These are phyloP conservation scores for Polydrusus tereticollis DNA, from an alignment of 2,888 invertebrate species.

Conservation along the genomic window DNA sequence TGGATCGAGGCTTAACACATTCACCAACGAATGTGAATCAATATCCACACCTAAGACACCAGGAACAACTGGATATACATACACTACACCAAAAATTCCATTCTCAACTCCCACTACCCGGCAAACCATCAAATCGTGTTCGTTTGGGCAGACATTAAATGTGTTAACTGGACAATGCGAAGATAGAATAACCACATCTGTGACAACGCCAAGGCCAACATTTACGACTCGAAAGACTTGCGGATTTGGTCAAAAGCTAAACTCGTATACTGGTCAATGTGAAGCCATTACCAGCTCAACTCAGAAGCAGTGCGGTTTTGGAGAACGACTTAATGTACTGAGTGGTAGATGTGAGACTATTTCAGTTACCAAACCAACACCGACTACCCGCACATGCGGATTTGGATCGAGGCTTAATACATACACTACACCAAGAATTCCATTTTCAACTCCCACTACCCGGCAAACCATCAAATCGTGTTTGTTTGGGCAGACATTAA, in stretches of 20 bases:
- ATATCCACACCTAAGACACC: too few species aligned
- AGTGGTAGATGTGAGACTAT: slow-evolving; percentile 60
- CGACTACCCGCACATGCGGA: slow-evolving; percentile 28
- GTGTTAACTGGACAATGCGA: slow-evolving; percentile 34
- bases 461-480: neutral
- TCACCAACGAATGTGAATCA: too few species aligned
- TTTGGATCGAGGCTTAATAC: slow-evolving; percentile 35
- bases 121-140: too few species aligned
- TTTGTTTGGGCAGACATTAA: neutral
- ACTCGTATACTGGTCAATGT: slow-evolving; percentile 32
- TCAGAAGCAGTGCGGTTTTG: slow-evolving; percentile 43
- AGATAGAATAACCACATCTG: too few species aligned
- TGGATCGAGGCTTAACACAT: too few species aligned
- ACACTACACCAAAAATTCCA: too few species aligned
- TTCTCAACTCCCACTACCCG: too few species aligned
- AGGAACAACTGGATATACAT: too few species aligned
- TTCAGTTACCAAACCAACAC: slow-evolving; percentile 51
- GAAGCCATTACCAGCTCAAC: slow-evolving; percentile 21
- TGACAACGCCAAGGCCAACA: slow-evolving; percentile 6
- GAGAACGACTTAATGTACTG: slow-evolving; percentile 29
- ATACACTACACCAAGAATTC: slow-evolving; percentile 18
- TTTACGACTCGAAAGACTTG: slow-evolving; percentile 15
- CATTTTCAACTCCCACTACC: neutral
- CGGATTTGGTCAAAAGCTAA: slow-evolving; percentile 21
- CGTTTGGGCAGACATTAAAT: too few species aligned